Percentiles rank a stretch among this genome's conserved stretches.
Conservation (phyloP, 2,113 vertebrate genomes). For the Barnardius zonarius region DNA sequence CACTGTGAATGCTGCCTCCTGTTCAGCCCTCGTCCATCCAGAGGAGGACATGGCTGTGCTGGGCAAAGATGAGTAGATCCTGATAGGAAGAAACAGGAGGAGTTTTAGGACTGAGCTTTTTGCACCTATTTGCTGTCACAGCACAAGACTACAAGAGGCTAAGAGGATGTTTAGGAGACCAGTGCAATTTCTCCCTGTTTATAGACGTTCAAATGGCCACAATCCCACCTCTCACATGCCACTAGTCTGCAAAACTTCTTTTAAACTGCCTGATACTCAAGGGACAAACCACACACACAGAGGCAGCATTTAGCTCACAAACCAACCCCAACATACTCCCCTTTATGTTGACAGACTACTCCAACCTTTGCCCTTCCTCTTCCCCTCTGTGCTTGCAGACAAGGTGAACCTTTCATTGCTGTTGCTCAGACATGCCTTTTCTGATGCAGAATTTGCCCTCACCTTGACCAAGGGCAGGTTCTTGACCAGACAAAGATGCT, state of each 20-base stretch:
- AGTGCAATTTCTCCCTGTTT: accelerated
- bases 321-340: neutral
- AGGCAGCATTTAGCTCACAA: neutral
- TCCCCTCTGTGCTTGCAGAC: neutral
- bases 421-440: neutral
- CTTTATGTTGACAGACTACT: neutral
- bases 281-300: neutral
- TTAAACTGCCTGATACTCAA: neutral
- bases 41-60: neutral
- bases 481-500: neutral
- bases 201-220: accelerated
- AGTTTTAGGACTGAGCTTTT: neutral
- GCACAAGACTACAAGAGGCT: neutral
- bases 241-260: neutral
- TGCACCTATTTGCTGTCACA: neutral
- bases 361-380: neutral
- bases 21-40: neutral
- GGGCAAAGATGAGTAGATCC: accelerated
- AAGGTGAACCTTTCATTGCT: neutral
- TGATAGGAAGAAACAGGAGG: neutral
- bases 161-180: accelerated
- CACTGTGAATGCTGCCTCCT: accelerated
- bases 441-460: neutral
- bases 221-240: neutral
- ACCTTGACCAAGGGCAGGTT: neutral